Evolutionary conservation across 2,113 vertebrate species (phyloP).

Genomic region (Macaca mulatta): DNA sequence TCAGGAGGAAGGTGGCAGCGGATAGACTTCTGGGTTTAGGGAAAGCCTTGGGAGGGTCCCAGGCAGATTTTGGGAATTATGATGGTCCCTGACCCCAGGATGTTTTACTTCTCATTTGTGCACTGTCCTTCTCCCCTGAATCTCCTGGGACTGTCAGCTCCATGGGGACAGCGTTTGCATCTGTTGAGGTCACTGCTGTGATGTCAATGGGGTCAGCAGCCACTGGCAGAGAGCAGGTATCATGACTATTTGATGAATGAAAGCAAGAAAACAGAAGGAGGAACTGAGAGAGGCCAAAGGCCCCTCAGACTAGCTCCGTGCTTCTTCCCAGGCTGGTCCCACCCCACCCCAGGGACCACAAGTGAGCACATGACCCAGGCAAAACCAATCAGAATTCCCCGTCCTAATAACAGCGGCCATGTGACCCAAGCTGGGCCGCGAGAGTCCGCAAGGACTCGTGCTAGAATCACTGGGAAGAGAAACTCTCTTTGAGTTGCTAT

Average conservation of each 20-base stretch:
- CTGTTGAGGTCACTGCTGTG: not conserved
- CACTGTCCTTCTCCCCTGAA: too few relatives aligned
- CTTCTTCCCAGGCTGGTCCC: not conserved
- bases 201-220: not conserved
- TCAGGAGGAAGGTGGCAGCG: not conserved
- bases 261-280: not conserved
- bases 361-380: not conserved
- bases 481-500: not conserved
- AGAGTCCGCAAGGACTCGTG: not conserved
- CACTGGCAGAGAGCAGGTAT: not conserved
- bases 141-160: not conserved
- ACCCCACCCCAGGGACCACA: not conserved
- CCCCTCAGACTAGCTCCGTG: not conserved
- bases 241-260: rapidly evolving
- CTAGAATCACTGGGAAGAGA: not conserved
- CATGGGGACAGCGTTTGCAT: not conserved
- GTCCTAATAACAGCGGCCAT: not conserved
- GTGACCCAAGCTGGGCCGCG: not conserved
- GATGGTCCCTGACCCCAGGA: rapidly evolving
- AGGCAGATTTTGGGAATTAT: not conserved
- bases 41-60: not conserved
- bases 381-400: not conserved
- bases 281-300: not conserved
- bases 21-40: rapidly evolving
- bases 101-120: not conserved